A percentile compares a stretch with the other conserved stretches of the same genome.
Conservation (phyloP, 2,888 invertebrate species). For the Drosophila stalkeri region DNA sequence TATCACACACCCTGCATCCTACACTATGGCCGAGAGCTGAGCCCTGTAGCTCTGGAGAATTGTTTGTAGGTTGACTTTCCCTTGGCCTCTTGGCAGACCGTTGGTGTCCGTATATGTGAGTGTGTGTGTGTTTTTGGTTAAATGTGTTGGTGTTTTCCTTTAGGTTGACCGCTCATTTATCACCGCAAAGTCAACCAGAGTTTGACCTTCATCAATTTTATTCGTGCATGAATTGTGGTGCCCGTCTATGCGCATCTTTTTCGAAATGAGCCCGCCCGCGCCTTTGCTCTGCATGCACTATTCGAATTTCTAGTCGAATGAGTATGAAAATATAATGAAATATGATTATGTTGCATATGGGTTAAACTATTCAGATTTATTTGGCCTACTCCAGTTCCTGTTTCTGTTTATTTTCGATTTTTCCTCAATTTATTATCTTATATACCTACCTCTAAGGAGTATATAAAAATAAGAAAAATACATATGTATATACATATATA, state of each 20-base stretch:
- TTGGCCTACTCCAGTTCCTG: conserved; percentile 29
- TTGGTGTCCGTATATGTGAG: background rate
- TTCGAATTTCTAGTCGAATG: conserved; percentile 24
- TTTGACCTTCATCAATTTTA: conserved; percentile 76
- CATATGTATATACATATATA: background rate
- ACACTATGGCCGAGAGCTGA: conserved; percentile 5
- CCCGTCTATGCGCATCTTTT: conserved; percentile 59
- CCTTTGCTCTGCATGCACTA: conserved; percentile 39
- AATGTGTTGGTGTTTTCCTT: conserved; percentile 34
- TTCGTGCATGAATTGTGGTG: conserved; percentile 66
- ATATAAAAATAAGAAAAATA: background rate
- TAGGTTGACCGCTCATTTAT: conserved; percentile 74
- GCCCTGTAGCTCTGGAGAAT: conserved; percentile 8
- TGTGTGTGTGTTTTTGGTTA: conserved; percentile 10
- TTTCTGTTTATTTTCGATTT: conserved; percentile 23
- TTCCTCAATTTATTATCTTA: conserved; percentile 23
- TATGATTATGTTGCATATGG: conserved; percentile 62
- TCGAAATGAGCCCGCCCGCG: conserved; percentile 48
- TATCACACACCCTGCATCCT: conserved; percentile 10
- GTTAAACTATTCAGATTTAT: conserved; percentile 58
- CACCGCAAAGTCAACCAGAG: conserved; percentile 74
- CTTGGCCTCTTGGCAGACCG: background rate
- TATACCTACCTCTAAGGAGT: background rate
- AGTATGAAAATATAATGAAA: conserved; percentile 47
- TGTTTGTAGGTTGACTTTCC: conserved; percentile 4